Conservation (phyloP, 2,888 invertebrate species). For the Eugnorisma glareosa region DNA sequence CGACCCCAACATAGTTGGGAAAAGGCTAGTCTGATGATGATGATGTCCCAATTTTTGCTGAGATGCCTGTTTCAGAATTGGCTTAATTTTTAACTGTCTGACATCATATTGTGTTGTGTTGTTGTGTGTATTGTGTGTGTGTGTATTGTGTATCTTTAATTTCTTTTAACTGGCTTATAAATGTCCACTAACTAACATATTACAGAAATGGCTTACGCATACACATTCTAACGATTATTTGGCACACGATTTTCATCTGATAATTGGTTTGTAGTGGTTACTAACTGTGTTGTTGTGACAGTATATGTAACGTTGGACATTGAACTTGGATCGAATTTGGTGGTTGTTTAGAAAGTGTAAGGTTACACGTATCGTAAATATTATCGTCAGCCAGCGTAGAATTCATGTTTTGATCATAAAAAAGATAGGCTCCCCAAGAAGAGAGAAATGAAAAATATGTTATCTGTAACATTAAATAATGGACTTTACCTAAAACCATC, state of each 20-base stretch:
- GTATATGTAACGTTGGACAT: neutral
- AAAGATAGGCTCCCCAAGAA: neutral
- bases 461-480: neutral
- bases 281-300: neutral
- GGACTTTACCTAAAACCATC: neutral
- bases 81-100: constrained; percentile 1
- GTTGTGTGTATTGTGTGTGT: no score
- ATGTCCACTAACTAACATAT: neutral
- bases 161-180: neutral
- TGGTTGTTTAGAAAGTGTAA: constrained; percentile 18
- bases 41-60: constrained; percentile 4
- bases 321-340: constrained; percentile 12
- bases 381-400: neutral
- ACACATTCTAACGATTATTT: neutral
- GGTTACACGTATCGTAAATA: constrained; percentile 23
- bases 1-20: no score
- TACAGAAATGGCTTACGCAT: neutral
- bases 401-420: neutral
- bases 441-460: neutral
- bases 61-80: neutral
- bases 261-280: constrained; percentile 5
- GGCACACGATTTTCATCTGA: constrained; percentile 4
- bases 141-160: no score
- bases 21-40: no score
- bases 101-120: neutral